Conservation (phyloP, 2,113 vertebrate genomes). For the Mustelus asterias region DNA sequence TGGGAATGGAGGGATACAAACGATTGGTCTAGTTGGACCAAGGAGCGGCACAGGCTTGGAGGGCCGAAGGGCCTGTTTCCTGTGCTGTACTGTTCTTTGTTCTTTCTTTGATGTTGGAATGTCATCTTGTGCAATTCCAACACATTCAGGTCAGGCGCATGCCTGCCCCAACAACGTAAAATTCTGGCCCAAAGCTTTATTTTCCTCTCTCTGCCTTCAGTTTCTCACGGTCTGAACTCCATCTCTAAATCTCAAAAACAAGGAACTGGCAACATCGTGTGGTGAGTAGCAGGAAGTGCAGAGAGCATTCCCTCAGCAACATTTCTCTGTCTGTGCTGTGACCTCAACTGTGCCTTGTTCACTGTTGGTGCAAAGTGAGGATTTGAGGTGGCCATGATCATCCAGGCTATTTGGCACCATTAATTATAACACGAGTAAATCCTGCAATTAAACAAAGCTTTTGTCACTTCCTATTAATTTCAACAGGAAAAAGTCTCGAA, state of each 20-base stretch:
- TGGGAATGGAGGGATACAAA: too few species aligned
- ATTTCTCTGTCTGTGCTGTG: neutral
- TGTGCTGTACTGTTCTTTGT: too few species aligned
- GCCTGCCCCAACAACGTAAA: too few species aligned
- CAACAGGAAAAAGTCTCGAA: neutral
- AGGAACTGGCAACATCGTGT: conserved; percentile 19
- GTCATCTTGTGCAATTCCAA: too few species aligned
- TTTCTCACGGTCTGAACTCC: neutral
- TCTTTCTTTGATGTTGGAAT: too few species aligned
- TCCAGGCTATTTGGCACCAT: neutral
- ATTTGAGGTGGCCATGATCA: neutral
- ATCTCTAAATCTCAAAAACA: neutral
- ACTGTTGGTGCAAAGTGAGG: neutral
- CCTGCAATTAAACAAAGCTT: neutral
- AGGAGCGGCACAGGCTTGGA: too few species aligned
- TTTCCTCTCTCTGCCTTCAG: neutral
- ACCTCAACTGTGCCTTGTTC: neutral
- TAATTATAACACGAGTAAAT: neutral
- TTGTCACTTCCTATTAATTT: neutral
- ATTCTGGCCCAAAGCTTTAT: neutral
- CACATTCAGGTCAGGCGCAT: too few species aligned
- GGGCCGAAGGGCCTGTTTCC: too few species aligned
- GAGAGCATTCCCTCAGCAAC: neutral
- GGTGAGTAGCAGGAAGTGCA: neutral
- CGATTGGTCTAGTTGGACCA: too few species aligned